Evolutionary conservation across 2,888 invertebrate genomes (phyloP), one percentile per base, ranked within the genome.

Genomic region (Archips crataeganus): DNA sequence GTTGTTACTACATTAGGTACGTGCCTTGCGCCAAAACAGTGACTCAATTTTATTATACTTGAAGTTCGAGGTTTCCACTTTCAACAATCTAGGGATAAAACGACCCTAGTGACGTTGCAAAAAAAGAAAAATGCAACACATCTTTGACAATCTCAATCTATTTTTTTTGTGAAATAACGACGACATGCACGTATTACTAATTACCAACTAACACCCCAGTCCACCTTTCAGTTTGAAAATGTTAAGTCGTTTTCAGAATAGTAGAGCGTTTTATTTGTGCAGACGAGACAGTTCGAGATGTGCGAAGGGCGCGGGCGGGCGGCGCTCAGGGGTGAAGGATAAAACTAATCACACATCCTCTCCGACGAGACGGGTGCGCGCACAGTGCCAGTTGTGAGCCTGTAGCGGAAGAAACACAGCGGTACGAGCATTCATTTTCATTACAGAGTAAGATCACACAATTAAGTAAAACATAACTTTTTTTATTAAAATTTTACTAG

Each of bases 301-400:
- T 11, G 23, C 9, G 36, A 60, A 39, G 60, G 60, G 78, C 76
- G 77, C 74, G 76, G 77, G 78, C 77, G 76, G 71, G 77, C 75
- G 77, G 76, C 71, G 79, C 77, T 79, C 75, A 84, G 87, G 86
- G 87, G 87, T 84, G 87, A 89, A 90, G 86, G 90, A 91, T 93
- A 92, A 90, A 93, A 93, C 93, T 93, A 93, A 93, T 94, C 93
- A 92, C 90, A 90, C 90, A 90, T 91, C 87, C 93, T 89, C 87
- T 91, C 86, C 84, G 72, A 49, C 75, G 49, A 75, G 77, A 83
- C 80, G 78, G 77, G 74, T 75, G 79, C 70, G 79, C 74, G 15
- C 63, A 67, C 66, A 72, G 71, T 74, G 68, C 73, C 6, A 59
- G 68, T 49, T 57, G 42, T n/a, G n/a, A 32, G 63, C 32, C 45